Conservation (phyloP, 2,797 vertebrate genomes). For the Siniperca scherzeri region DNA sequence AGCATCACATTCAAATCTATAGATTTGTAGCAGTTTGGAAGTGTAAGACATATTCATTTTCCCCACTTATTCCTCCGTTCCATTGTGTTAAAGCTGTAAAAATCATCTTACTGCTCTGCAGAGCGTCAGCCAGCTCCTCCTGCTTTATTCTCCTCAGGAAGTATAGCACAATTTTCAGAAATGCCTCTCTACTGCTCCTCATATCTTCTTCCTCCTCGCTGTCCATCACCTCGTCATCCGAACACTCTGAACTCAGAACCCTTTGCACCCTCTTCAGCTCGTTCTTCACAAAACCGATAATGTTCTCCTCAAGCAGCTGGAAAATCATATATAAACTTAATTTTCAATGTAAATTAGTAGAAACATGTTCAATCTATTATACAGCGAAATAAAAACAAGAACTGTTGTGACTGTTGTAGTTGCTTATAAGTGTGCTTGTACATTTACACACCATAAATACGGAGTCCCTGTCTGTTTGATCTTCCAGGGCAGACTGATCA, state of each 20-base stretch:
- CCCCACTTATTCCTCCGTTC: not conserved
- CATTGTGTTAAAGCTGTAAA: not conserved
- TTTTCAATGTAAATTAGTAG: not conserved
- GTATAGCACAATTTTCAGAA: constrained; percentile 25
- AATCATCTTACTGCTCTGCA: constrained; percentile 39
- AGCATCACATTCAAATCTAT: not conserved
- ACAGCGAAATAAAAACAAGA: not conserved
- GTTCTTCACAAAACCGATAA: constrained; percentile 28
- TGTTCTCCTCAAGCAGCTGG: constrained; percentile 39
- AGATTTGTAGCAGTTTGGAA: not conserved
- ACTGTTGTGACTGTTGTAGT: too few relatives aligned
- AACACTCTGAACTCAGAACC: constrained; percentile 14
- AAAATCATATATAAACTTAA: not conserved
- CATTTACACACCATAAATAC: constrained; percentile 36
- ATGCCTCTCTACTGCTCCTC: constrained; percentile 33
- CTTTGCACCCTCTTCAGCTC: constrained; percentile 35
- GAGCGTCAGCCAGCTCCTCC: constrained; percentile 23
- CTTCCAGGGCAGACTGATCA: not conserved
- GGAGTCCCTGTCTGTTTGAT: not conserved
- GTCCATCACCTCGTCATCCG: not conserved
- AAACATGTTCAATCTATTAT: not conserved
- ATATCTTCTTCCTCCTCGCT: not conserved
- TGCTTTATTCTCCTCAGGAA: constrained; percentile 36
- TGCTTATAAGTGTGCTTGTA: not conserved
- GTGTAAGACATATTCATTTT: not conserved